Percentiles rank a stretch among this genome's conserved stretches.
Conservation (phyloP, 2,113 vertebrate genomes). For the Gasterosteus aculeatus region DNA sequence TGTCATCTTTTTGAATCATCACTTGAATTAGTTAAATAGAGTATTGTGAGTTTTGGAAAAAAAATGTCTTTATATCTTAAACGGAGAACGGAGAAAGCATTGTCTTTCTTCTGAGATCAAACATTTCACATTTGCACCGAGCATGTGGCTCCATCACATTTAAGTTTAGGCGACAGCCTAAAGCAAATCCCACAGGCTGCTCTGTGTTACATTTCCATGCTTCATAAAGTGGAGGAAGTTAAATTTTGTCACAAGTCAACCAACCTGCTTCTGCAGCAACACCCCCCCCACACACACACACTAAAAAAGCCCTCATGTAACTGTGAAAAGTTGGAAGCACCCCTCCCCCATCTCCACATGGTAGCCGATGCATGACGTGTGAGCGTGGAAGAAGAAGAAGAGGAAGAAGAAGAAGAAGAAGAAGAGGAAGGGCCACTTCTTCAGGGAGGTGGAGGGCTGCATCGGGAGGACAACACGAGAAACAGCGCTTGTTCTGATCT, state of each 20-base stretch:
- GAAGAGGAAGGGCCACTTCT: slow-evolving; percentile 7
- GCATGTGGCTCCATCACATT: neutral
- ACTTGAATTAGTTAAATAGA: neutral
- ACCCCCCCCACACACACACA: neutral
- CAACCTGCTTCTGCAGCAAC: slow-evolving; percentile 62
- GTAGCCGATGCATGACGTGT: slow-evolving; percentile 55
- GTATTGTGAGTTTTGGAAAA: neutral
- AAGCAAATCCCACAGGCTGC: neutral
- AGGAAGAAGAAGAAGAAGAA: neutral
- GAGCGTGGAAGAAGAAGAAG: slow-evolving; percentile 15
- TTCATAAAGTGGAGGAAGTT: slow-evolving; percentile 24
- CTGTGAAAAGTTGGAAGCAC: slow-evolving; percentile 70
- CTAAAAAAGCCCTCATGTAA: slow-evolving; percentile 58
- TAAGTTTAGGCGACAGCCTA: neutral
- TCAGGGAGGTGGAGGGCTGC: slow-evolving; percentile 16
- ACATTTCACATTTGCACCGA: neutral
- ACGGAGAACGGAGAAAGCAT: neutral
- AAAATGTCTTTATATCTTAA: neutral
- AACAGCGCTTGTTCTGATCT: neutral
- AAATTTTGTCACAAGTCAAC: slow-evolving; percentile 44
- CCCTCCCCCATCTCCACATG: slow-evolving; percentile 79
- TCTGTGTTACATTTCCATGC: neutral
- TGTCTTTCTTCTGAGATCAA: neutral
- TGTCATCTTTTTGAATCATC: neutral
- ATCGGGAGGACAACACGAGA: neutral